A percentile compares a stretch with the other conserved stretches of the same genome.
Evolutionary conservation across 2,113 vertebrate species (phyloP).

Genomic region (Mobula hypostoma): DNA sequence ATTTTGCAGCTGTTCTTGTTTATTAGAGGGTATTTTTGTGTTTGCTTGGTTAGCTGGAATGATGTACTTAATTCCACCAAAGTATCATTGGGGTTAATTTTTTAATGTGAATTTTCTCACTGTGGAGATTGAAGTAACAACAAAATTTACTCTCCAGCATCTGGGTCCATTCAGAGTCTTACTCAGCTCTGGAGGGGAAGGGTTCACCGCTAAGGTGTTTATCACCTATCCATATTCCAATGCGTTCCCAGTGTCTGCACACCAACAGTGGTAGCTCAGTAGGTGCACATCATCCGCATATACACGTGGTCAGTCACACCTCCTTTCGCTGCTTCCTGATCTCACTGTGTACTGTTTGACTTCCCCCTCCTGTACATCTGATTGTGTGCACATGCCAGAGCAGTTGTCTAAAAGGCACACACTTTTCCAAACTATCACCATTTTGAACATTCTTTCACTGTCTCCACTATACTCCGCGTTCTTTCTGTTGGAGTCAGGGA

Average conservation of each 20-base stretch:
- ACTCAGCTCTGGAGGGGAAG: not conserved
- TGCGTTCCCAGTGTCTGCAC: not conserved
- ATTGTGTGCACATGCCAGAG: not conserved
- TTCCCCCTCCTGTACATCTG: too few relatives aligned
- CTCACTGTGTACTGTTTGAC: too few relatives aligned
- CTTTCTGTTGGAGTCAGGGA: constrained; percentile 43
- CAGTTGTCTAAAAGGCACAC: not conserved
- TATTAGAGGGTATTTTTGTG: constrained; percentile 24
- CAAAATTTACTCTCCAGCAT: not conserved
- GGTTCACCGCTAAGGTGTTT: not conserved
- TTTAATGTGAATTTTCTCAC: not conserved
- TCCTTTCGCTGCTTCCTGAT: not conserved
- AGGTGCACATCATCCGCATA: not conserved
- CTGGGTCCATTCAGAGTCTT: not conserved
- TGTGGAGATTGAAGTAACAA: not conserved
- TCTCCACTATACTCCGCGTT: constrained; percentile 36
- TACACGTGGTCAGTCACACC: too few relatives aligned
- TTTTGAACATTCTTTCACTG: not conserved
- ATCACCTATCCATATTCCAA: not conserved
- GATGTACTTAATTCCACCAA: constrained; percentile 40
- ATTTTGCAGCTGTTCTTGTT: not conserved
- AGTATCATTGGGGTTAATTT: not conserved
- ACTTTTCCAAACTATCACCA: too few relatives aligned
- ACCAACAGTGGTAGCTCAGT: not conserved
- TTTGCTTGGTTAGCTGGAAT: constrained; percentile 40